Conservation (phyloP, 2,113 vertebrate species). For the Pelvicachromis taeniatus region DNA sequence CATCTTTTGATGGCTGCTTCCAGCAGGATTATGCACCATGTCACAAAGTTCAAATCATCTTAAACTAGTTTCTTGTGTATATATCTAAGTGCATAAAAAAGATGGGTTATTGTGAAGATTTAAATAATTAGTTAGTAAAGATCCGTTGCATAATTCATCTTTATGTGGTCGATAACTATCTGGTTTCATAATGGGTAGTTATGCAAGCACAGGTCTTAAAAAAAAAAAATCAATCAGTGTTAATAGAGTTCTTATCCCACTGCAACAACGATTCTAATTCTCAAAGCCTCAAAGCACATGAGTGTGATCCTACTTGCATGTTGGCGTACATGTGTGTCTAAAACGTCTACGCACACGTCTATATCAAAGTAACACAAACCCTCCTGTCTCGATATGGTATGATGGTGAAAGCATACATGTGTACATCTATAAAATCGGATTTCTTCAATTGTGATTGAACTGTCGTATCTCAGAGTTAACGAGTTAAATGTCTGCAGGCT, state of each 20-base stretch:
- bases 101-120: background rate
- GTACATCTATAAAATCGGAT: background rate
- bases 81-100: background rate
- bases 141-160: background rate
- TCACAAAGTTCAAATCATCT: background rate
- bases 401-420: background rate
- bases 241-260: background rate
- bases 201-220: background rate
- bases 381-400: background rate
- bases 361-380: background rate
- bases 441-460: background rate
- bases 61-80: background rate
- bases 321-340: background rate
- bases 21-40: background rate
- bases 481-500: background rate
- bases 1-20: background rate
- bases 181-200: background rate
- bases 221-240: background rate
- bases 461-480: slow-evolving; percentile 10
- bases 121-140: background rate
- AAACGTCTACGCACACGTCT: background rate
- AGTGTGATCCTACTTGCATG: background rate
- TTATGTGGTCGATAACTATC: background rate
- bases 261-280: slow-evolving; percentile 23
- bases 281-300: background rate